Percentiles rank a stretch among this genome's conserved stretches.
Conservation (phyloP, 2,113 vertebrate species). For the Orycteropus afer region DNA sequence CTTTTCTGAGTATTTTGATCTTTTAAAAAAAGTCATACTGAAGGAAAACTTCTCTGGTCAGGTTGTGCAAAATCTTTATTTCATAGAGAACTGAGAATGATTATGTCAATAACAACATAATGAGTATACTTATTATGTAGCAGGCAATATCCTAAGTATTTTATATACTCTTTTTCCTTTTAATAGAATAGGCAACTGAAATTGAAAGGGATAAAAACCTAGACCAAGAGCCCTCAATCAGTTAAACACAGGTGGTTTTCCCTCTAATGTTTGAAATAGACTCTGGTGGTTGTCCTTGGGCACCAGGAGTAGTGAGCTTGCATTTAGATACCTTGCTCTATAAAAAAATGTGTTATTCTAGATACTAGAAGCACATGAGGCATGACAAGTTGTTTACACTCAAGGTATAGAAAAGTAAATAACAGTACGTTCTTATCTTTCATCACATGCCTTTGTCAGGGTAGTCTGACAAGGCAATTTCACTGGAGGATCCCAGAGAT, state of each 20-base stretch:
- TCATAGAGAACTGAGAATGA: background rate
- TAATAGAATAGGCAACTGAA: background rate
- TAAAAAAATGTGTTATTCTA: background rate
- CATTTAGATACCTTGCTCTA: background rate
- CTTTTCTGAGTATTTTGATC: background rate
- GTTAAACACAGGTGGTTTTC: background rate
- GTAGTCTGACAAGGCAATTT: background rate
- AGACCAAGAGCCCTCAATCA: background rate
- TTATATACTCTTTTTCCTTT: background rate
- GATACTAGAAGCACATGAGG: background rate
- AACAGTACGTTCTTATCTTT: background rate
- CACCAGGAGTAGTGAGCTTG: background rate
- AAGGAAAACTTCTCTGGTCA: background rate
- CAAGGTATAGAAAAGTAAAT: background rate
- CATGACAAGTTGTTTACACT: background rate
- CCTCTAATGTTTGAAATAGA: background rate
- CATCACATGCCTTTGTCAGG: background rate
- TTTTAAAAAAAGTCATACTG: background rate
- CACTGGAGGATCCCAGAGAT: background rate
- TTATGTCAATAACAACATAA: background rate
- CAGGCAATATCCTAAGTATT: background rate
- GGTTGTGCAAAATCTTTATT: background rate
- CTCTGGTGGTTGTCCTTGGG: background rate
- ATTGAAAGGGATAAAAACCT: background rate
- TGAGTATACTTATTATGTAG: background rate